Percentiles rank a stretch among this genome's conserved stretches.
Evolutionary conservation across 2,113 vertebrate species (phyloP).

Genomic region (Mesembrinibis cayennensis): DNA sequence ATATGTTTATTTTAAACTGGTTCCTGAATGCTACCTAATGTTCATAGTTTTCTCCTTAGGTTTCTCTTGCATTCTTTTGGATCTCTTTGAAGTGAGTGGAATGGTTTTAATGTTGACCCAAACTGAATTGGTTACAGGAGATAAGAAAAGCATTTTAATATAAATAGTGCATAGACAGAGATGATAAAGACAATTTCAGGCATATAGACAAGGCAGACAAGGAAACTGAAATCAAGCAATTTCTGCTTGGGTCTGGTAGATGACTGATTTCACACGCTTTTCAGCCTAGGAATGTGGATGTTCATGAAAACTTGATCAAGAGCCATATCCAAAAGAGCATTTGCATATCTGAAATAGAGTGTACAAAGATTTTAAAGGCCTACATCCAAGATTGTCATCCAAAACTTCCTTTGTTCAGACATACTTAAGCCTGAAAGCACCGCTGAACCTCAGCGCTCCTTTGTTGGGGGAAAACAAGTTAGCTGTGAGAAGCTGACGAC

Average conservation of each 20-base stretch:
- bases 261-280: slow-evolving; percentile 58
- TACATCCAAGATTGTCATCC: slow-evolving; percentile 33
- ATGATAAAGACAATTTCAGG: slow-evolving; percentile 56
- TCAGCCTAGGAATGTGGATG: slow-evolving; percentile 34
- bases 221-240: slow-evolving; percentile 41
- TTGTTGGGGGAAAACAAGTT: background rate
- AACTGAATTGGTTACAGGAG: slow-evolving; percentile 39
- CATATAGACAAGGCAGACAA: slow-evolving; percentile 36
- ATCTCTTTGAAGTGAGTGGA: slow-evolving; percentile 42
- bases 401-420: slow-evolving; percentile 17
- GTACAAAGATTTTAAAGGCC: slow-evolving; percentile 56
- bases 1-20: background rate
- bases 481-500: background rate
- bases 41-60: background rate
- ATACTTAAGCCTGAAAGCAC: background rate
- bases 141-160: slow-evolving; percentile 56
- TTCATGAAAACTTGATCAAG: slow-evolving; percentile 65
- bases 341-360: slow-evolving; percentile 59
- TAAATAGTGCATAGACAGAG: slow-evolving; percentile 40
- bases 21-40: background rate
- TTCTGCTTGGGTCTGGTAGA: slow-evolving; percentile 45
- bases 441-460: background rate
- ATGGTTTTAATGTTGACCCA: slow-evolving; percentile 54
- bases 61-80: slow-evolving; percentile 2
- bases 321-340: slow-evolving; percentile 44